Conservation (phyloP, 2,797 vertebrate genomes). For the Malurus splendens region DNA sequence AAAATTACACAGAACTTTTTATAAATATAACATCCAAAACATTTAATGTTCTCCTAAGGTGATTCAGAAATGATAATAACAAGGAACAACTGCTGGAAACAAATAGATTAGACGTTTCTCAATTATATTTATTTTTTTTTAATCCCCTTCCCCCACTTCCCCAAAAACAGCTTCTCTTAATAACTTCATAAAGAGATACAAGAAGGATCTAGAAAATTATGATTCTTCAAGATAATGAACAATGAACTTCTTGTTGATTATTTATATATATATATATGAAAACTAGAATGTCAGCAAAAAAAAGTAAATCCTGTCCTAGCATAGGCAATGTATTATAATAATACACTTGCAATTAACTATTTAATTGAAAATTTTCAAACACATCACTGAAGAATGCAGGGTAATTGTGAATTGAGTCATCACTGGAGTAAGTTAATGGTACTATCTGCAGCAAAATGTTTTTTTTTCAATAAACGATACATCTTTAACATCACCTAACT, state of each 20-base stretch:
- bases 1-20: neutral
- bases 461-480: neutral
- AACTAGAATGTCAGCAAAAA: neutral
- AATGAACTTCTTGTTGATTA: neutral
- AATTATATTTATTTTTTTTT: neutral
- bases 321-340: neutral
- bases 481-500: neutral
- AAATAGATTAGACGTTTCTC: neutral
- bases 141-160: neutral
- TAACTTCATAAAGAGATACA: neutral
- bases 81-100: neutral
- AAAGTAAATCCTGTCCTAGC: neutral
- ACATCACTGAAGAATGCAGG: neutral
- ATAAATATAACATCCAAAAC: neutral
- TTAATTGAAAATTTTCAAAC: neutral
- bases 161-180: neutral
- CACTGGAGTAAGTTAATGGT: neutral
- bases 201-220: neutral
- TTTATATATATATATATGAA: accelerated
- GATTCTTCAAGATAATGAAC: neutral
- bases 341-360: neutral
- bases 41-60: neutral
- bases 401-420: neutral
- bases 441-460: neutral
- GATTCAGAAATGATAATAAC: neutral